Percentiles rank a stretch among this genome's conserved stretches.
Evolutionary conservation across 2,888 invertebrate genomes (phyloP).

Genomic region (Cerastoderma edule): DNA sequence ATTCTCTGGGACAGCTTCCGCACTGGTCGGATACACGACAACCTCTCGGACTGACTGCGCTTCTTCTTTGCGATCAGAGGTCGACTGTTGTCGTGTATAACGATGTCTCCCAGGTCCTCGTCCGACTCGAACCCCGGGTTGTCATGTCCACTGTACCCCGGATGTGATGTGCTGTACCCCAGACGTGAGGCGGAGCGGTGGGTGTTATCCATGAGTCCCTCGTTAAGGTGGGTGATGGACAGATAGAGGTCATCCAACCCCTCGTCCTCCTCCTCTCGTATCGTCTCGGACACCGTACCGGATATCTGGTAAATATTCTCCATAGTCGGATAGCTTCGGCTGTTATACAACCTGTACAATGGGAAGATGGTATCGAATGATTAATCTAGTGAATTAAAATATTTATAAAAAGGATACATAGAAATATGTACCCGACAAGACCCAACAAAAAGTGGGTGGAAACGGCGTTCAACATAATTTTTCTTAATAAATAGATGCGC

Average conservation of each 20-base stretch:
- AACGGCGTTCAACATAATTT: no score
- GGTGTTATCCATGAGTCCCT: conserved; percentile 6
- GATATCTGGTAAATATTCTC: conserved; percentile 32
- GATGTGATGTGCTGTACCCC: no score
- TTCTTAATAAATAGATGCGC: no score
- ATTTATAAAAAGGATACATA: no score
- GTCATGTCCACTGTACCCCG: conserved; percentile 3
- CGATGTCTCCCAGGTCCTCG: neutral
- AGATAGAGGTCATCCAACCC: conserved; percentile 5
- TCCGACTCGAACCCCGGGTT: conserved; percentile 51
- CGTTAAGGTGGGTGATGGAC: neutral
- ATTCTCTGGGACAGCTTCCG: neutral
- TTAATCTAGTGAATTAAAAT: no score
- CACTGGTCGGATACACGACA: neutral
- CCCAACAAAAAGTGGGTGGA: no score
- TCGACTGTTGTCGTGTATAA: no score
- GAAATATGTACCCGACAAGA: no score
- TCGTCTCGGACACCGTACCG: conserved; percentile 5
- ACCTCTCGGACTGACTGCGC: conserved; percentile 13
- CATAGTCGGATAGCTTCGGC: neutral
- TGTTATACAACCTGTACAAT: no score
- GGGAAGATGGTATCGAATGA: no score
- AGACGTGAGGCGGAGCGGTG: no score
- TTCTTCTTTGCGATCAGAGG: neutral
- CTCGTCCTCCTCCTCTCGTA: neutral